Base-by-base conservation (phyloP, 2,113 vertebrate species). In the Phalacrocorax carbo region DNA sequence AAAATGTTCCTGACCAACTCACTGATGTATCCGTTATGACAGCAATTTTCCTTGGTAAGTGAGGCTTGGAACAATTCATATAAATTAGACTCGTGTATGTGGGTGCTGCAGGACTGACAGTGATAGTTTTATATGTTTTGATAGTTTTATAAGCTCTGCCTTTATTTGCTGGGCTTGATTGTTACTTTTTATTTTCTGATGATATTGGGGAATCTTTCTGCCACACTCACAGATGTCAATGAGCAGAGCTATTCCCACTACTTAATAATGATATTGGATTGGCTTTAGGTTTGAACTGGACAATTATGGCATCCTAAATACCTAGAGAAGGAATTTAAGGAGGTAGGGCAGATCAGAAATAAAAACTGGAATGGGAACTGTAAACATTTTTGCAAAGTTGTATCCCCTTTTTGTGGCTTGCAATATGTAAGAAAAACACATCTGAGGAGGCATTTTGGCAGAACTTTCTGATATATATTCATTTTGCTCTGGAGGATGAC, bases 31-130 rank as follows among this genome's bases (percentile, higher is more conserved):
- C 54, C 7, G 9, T 92, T 82, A 88, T 76, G 83, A 91, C 86
- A 87, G 77, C 52, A 82, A 82, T 96, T 95, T 93, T 96, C 94
- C 83, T 76, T 89, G 57, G 55, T 94, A 92, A 94, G 92, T 92
- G 86, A 94, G 61, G 70, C 86, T 93, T 95, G 77, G 72, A 93
- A 88, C 48, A 89, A 96, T 82, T 96, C 15, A 46, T 84, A 38
- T 69, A 61, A 93, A 91, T 93, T 81, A 82, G 57, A 64, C 27
- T 92, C 25, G 12, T 40, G 30, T 84, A 81, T 89, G 69, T 91
- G 69, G 88, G 95, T 95, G 57, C 94, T 94, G 44, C 77, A 82
- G 77, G 69, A 92, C 44, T 82, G 49, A n/a, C 73, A 94, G 62
- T 58, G 54, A 90, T 88, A 79, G 52, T 73, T 96, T 90, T 82